A percentile compares a stretch with the other conserved stretches of the same genome.
Conservation (phyloP, 1,140 invertebrate genomes). For the Zaprionus davidi region DNA sequence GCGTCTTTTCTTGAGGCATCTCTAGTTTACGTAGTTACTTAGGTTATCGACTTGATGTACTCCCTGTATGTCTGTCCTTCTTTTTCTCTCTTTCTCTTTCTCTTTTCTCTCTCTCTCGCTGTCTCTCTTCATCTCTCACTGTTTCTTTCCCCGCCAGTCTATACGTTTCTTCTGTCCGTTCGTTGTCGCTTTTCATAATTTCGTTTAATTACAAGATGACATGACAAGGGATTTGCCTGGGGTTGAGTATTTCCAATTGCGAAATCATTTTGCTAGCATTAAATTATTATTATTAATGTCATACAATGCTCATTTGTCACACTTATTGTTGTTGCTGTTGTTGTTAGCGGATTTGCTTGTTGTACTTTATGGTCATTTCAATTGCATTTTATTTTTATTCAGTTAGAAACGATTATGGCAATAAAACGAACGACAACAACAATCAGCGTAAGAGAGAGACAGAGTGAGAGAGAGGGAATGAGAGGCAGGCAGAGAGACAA, state of each 20-base stretch:
- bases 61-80: background rate
- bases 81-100: background rate
- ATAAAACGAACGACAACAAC: conserved; percentile 47
- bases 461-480: background rate
- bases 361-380: conserved; percentile 74
- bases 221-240: conserved; percentile 77
- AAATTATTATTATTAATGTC: conserved; percentile 81
- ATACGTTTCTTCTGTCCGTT: background rate
- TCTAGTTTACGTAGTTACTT: conserved; percentile 16
- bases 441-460: background rate
- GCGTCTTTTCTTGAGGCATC: conserved; percentile 4
- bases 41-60: background rate
- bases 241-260: conserved; percentile 70
- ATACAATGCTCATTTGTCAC: conserved; percentile 75
- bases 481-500: conserved; percentile 22
- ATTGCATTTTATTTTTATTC: conserved; percentile 61
- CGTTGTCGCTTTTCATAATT: conserved; percentile 59
- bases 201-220: conserved; percentile 78
- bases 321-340: conserved; percentile 47
- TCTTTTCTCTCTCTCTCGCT: background rate
- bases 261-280: conserved; percentile 67
- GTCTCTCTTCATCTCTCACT: conserved; percentile 1
- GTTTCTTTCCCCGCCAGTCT: conserved; percentile 16
- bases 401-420: conserved; percentile 76
- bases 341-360: conserved; percentile 54